Conservation (phyloP, 2,113 vertebrate species). For the Oxygymnocypris stewartii region DNA sequence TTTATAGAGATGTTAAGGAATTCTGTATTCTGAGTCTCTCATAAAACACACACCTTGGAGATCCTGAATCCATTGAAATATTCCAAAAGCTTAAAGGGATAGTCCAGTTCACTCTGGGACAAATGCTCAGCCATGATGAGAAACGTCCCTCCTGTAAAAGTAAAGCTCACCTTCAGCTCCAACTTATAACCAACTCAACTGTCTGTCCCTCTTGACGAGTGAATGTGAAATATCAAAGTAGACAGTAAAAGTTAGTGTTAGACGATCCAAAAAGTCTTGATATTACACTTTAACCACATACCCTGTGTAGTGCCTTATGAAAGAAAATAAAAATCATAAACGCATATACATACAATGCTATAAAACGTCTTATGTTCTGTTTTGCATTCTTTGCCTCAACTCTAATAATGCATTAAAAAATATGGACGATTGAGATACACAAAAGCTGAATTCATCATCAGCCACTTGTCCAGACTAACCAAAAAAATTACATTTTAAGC, state of each 20-base stretch:
- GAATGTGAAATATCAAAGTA: neutral
- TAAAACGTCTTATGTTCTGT: neutral
- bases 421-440: neutral
- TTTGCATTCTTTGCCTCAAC: neutral
- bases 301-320: neutral
- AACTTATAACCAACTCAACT: neutral
- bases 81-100: slow-evolving; percentile 77
- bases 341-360: neutral
- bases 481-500: neutral
- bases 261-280: neutral
- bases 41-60: slow-evolving; percentile 68
- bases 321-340: neutral
- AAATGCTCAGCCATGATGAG: slow-evolving; percentile 72
- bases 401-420: neutral
- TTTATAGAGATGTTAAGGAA: neutral
- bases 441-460: neutral
- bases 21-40: too few species aligned
- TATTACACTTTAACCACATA: neutral
- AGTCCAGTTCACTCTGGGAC: slow-evolving; percentile 77
- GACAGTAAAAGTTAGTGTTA: neutral
- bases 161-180: neutral
- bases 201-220: neutral
- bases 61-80: slow-evolving; percentile 76
- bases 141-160: slow-evolving; percentile 7
- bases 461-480: neutral